phyloP scores from a whole-genome alignment of 2,888 invertebrate genomes.

The Mesopsocus fuscifrons region DNA sequence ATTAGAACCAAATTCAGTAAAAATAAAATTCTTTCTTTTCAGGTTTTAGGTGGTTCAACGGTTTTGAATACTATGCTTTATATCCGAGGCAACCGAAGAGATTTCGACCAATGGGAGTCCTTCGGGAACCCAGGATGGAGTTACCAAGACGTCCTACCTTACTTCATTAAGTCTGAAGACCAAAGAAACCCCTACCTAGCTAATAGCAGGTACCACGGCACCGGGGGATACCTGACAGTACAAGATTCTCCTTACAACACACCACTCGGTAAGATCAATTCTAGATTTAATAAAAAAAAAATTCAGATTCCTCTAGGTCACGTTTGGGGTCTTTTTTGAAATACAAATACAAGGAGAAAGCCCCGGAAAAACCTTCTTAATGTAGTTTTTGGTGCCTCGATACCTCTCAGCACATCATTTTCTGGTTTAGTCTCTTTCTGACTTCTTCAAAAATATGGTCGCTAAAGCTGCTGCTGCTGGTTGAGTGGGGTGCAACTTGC shows the following conservation, averaged over 20 bases:
- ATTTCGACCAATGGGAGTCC: constrained; percentile 74
- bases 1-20: too few species aligned
- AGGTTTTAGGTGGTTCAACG: constrained; percentile 66
- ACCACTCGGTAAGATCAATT: constrained; percentile 35
- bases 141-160: constrained; percentile 58
- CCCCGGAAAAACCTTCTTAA: too few species aligned
- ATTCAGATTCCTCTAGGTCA: too few species aligned
- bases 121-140: constrained; percentile 80
- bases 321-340: too few species aligned
- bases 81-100: constrained; percentile 66
- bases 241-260: constrained; percentile 65
- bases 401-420: too few species aligned
- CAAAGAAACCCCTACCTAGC: constrained; percentile 78
- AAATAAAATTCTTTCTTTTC: background rate
- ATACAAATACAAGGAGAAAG: too few species aligned
- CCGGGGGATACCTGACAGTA: constrained; percentile 56
- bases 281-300: background rate
- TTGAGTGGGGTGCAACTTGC: too few species aligned
- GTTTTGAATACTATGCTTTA: constrained; percentile 85
- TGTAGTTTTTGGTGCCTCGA: too few species aligned
- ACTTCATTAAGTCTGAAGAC: constrained; percentile 74
- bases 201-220: constrained; percentile 47
- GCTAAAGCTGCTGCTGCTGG: too few species aligned
- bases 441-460: too few species aligned
- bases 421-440: too few species aligned